phyloP scores from a whole-genome alignment of 2,113 vertebrate species.

The Alectura lathami region DNA sequence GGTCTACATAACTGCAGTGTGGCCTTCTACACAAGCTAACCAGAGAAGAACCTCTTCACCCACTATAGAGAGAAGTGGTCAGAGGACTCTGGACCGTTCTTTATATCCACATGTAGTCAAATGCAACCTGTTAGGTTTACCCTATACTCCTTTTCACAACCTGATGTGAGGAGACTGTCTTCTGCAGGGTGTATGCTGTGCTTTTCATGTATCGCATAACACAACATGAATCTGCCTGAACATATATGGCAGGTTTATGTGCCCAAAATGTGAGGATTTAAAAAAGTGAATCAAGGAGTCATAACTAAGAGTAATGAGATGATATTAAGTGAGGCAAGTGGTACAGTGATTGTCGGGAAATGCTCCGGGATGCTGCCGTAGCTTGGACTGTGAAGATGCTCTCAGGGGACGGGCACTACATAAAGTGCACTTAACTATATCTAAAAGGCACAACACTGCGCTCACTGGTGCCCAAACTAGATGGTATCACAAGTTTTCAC shows the following conservation, averaged over 20 bases:
- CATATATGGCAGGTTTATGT: conserved; percentile 39
- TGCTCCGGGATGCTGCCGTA: not conserved
- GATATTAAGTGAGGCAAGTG: conserved; percentile 28
- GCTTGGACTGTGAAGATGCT: not conserved
- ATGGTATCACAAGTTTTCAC: not conserved
- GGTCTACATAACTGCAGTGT: not conserved
- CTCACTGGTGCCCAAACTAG: not conserved
- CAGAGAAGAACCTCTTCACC: not conserved
- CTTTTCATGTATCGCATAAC: not conserved
- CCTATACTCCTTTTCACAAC: not conserved
- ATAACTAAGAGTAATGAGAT: conserved; percentile 29
- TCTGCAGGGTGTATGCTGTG: not conserved
- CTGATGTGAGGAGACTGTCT: not conserved
- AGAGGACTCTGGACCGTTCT: not conserved
- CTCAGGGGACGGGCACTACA: not conserved
- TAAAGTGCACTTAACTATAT: conserved; percentile 6
- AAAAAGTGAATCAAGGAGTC: conserved; percentile 1
- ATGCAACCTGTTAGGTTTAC: not conserved
- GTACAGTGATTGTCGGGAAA: not conserved
- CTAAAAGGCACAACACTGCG: not conserved
- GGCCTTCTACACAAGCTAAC: not conserved
- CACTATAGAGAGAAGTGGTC: not conserved
- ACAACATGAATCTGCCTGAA: not conserved
- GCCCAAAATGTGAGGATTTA: conserved; percentile 10
- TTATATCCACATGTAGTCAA: not conserved